Conservation (phyloP, 2,797 vertebrate genomes). For the Chelonia mydas region DNA sequence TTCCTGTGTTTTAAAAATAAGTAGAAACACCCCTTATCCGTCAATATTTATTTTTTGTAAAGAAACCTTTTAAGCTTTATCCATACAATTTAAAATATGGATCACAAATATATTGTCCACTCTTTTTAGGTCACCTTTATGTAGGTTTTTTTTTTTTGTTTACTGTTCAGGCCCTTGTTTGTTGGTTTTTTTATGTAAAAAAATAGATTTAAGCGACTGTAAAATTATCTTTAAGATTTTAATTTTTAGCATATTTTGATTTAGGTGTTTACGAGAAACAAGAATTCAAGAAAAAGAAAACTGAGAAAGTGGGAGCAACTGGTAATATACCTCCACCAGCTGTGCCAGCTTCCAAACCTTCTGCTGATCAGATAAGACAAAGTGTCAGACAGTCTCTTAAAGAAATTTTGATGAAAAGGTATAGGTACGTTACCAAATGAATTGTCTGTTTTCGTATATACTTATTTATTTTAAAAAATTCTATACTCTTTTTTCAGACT, state of each 20-base stretch:
- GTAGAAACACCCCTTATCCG: not conserved
- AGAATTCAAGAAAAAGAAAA: constrained; percentile 88
- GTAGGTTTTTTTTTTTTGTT: not conserved
- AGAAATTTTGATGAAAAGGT: constrained; percentile 97
- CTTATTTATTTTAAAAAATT: not conserved
- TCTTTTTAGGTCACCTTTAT: not conserved
- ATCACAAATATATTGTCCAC: not conserved
- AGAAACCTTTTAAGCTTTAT: not conserved
- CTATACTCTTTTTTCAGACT: constrained; percentile 81
- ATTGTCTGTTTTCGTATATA: not conserved
- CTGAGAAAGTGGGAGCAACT: constrained; percentile 73
- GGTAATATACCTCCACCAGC: constrained; percentile 57
- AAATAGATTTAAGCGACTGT: not conserved
- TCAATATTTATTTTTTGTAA: not conserved
- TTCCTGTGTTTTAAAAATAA: not conserved
- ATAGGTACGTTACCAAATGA: not conserved
- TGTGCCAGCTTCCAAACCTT: constrained; percentile 88
- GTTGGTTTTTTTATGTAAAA: not conserved
- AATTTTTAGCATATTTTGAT: constrained; percentile 40
- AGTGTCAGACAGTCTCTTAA: constrained; percentile 96
- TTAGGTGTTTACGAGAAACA: constrained; percentile 87
- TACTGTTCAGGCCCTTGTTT: not conserved
- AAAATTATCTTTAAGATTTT: not conserved
- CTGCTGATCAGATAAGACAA: constrained; percentile 94
- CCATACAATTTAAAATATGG: not conserved